Conservation (phyloP, 2,113 vertebrate genomes). For the Salvelinus alpinus region DNA sequence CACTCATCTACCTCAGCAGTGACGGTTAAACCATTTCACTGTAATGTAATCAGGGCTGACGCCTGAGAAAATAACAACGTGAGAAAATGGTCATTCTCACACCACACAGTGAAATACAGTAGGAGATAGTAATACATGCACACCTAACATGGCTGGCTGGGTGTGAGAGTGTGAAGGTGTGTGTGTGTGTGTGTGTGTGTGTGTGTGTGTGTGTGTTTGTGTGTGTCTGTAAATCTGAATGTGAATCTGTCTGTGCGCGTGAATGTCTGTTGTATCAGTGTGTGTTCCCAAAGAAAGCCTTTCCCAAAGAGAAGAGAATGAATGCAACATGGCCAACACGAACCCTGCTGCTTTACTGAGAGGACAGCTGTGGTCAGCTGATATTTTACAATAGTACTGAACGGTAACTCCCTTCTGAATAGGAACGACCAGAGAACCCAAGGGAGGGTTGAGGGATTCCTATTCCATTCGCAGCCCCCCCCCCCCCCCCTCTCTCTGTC, state of each 20-base stretch:
- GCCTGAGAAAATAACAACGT: not conserved
- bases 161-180: not conserved
- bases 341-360: not conserved
- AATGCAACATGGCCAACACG: not conserved
- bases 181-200: too few species aligned
- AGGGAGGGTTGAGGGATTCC: conserved; percentile 33
- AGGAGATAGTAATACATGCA: not conserved
- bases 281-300: not conserved
- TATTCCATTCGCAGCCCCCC: not conserved
- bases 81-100: not conserved
- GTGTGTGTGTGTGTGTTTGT: not conserved
- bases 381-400: not conserved
- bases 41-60: too few species aligned
- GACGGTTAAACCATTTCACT: not conserved
- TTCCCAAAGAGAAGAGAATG: too few species aligned
- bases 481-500: not conserved
- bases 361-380: not conserved
- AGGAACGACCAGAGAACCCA: conserved; percentile 21
- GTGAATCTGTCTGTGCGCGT: not conserved
- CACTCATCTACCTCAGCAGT: not conserved
- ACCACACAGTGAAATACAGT: not conserved
- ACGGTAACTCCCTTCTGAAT: not conserved
- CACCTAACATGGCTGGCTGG: not conserved
- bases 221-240: not conserved
- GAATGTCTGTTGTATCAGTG: not conserved